phyloP scores from a whole-genome alignment of 2,888 invertebrate species.

The Artemia sp. region DNA sequence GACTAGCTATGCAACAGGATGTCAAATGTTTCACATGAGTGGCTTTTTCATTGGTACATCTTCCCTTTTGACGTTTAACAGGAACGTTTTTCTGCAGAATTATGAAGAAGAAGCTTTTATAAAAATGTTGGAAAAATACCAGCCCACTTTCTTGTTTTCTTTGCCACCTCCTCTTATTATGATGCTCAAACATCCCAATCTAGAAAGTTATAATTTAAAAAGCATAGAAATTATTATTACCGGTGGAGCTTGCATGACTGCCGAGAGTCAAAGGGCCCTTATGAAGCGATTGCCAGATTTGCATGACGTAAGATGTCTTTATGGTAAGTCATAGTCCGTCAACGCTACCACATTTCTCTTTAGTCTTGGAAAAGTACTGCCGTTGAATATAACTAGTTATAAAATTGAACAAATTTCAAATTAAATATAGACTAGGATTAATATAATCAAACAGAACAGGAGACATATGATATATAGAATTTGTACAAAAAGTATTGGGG shows the following conservation, averaged over 20 bases:
- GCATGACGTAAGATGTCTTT: background rate
- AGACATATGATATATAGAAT: no score
- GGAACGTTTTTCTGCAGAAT: background rate
- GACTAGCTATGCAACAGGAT: background rate
- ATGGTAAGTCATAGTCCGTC: background rate
- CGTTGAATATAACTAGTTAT: no score
- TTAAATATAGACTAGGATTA: no score
- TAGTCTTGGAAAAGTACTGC: no score
- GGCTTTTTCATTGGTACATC: background rate
- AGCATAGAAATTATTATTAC: background rate
- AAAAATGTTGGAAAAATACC: background rate
- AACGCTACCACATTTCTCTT: no score
- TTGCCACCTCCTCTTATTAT: background rate
- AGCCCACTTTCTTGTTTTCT: background rate
- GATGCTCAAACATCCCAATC: background rate
- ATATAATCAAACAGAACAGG: no score
- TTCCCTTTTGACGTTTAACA: background rate
- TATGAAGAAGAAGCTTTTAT: background rate
- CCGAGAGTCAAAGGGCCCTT: background rate
- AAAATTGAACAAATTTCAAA: no score
- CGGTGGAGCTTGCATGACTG: background rate
- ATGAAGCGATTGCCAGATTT: background rate
- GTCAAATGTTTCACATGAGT: background rate
- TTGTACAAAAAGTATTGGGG: no score
- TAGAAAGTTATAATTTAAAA: background rate